These are phyloP conservation scores for Pollimyrus isidori DNA, from an alignment of 2,113 vertebrate genomes.

Conservation along the genomic window DNA sequence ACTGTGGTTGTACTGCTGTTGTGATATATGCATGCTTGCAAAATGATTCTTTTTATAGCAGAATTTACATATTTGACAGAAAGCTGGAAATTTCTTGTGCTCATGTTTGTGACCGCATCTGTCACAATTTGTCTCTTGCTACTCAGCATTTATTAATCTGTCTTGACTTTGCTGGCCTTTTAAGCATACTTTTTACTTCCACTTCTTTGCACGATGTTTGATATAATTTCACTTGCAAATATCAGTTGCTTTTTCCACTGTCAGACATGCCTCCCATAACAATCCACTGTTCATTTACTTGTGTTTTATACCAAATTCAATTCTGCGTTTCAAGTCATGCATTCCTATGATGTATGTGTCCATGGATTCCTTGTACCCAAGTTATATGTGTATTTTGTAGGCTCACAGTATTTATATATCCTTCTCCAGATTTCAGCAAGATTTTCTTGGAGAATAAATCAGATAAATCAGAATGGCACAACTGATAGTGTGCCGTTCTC, in stretches of 20 bases:
- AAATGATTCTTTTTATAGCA: not conserved
- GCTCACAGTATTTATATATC: not conserved
- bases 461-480: not conserved
- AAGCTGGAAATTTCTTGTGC: not conserved
- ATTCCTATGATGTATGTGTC: not conserved
- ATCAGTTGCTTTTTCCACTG: not conserved
- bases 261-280: not conserved
- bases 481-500: not conserved
- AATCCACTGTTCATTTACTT: not conserved
- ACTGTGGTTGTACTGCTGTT: not conserved
- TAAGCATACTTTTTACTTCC: not conserved
- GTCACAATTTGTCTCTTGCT: not conserved
- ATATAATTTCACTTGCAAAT: not conserved
- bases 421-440: not conserved
- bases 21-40: not conserved
- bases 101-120: not conserved
- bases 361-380: not conserved
- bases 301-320: not conserved
- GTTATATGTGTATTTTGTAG: not conserved
- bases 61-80: not conserved
- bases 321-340: not conserved
- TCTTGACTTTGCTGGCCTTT: not conserved
- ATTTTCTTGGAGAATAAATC: not conserved
- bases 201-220: not conserved
- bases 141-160: not conserved